A percentile compares a stretch with the other conserved stretches of the same genome.
Evolutionary conservation across 2,113 vertebrate genomes (phyloP).

Genomic region (Pelusios castaneus): DNA sequence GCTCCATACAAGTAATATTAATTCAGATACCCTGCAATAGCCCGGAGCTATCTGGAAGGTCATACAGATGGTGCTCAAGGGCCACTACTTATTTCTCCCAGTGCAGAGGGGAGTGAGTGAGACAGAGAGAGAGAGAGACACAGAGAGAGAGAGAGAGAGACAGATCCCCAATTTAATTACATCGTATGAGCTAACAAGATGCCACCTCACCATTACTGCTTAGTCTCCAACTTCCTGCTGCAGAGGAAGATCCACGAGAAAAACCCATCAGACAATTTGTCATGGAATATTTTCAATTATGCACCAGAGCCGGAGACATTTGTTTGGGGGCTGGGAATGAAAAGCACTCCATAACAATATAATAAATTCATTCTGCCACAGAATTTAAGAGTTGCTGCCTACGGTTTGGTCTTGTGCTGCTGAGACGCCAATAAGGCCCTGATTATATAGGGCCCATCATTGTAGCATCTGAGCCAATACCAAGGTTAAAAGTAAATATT

Average conservation of each 20-base stretch:
- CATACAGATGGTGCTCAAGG: neutral
- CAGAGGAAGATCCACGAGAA: neutral
- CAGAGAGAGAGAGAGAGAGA: too few species aligned
- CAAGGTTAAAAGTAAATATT: constrained; percentile 58
- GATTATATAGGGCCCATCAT: constrained; percentile 14
- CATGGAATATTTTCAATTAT: neutral
- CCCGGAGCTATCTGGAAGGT: neutral
- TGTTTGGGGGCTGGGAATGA: neutral
- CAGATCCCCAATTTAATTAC: neutral
- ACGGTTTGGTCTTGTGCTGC: neutral
- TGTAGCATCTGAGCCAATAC: neutral
- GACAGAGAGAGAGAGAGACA: neutral
- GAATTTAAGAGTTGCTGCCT: neutral
- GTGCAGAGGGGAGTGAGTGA: neutral
- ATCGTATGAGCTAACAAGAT: neutral
- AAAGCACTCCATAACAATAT: neutral
- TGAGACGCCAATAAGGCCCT: neutral
- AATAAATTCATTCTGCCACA: neutral
- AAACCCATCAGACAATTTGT: neutral
- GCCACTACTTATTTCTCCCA: neutral
- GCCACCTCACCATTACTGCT: neutral
- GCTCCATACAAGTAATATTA: neutral
- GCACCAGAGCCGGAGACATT: neutral
- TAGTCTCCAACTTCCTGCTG: neutral
- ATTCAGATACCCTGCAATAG: neutral